Base-by-base conservation (phyloP, 2,797 vertebrate species). In the Cynopterus sphinx region DNA sequence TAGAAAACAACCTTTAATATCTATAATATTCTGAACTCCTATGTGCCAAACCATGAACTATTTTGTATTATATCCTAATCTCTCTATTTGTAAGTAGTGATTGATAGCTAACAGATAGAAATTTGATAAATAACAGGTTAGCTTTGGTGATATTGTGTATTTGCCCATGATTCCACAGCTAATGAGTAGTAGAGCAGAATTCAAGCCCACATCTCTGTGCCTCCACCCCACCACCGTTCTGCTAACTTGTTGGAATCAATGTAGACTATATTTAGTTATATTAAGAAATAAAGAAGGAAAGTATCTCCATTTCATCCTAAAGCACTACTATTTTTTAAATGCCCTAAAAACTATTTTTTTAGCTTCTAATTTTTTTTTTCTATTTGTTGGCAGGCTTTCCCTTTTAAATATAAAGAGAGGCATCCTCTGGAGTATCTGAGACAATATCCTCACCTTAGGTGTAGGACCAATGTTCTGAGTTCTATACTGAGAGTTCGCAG, bases 401-500 rank as follows among this genome's bases (percentile, higher is more conserved):
- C 99, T 16, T 98, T 99, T 94, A 99, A 99, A 96, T 98, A 98
- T 57, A 99, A 99, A 98, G 98, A 99, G 90, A 98, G 98, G 33
- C 99, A 99, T 95, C 90, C 98, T 0, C 97, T 99, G 33, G 99
- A 99, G 77, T 99, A 99, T 5, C 46, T 99, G 75, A 98, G 99
- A 11, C 99, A 99, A 28, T 99, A 99, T 97, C 99, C 99, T 96
- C 99, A 99, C 94, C 98, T 99, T 75, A 98, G 99, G 6, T 99
- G 99, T 97, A 98, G 99, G 96, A 99, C 90, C 33, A 99, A 99
- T 63, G 82, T 96, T 0, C 99, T 99, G 6, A 97, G 98, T 24
- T 99, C 99, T 36, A 98, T 99, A 43, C 85, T 99, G 95, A 99
- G 99, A 85, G 98, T 99, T 97, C 99, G 99, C 95, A 99, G 99